Evolutionary conservation across 2,797 vertebrate species (phyloP).

Genomic region (Rachycentron canadum): DNA sequence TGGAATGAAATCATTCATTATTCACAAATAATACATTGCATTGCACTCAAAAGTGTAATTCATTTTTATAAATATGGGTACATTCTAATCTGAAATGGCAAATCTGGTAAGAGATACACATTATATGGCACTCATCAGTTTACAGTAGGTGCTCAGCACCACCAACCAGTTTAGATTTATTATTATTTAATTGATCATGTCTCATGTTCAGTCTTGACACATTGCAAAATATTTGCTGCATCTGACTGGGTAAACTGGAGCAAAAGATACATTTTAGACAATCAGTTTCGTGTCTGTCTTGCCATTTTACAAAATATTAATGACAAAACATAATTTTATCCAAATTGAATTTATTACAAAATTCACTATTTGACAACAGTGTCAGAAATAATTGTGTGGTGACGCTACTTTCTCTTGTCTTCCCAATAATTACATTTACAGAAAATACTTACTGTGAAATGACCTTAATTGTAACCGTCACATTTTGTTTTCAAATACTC

Average conservation of each 20-base stretch:
- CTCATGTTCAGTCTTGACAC: constrained; percentile 19
- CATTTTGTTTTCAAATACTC: constrained; percentile 27
- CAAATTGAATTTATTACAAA: constrained; percentile 58
- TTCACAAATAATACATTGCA: constrained; percentile 67
- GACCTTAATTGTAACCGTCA: constrained; percentile 23
- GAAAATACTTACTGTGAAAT: constrained; percentile 43
- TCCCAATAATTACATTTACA: constrained; percentile 39
- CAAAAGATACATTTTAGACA: constrained; percentile 4
- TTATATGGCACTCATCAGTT: constrained; percentile 33
- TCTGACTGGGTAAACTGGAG: neutral
- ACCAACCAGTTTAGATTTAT: constrained; percentile 5
- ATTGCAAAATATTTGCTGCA: constrained; percentile 5
- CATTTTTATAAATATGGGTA: constrained; percentile 32
- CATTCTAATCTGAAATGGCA: constrained; percentile 56
- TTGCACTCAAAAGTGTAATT: constrained; percentile 45
- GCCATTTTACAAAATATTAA: constrained; percentile 35
- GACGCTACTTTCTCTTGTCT: constrained; percentile 21
- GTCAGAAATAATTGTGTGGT: constrained; percentile 30
- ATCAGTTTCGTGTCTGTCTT: constrained; percentile 30
- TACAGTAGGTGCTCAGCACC: constrained; percentile 18
- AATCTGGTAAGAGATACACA: constrained; percentile 38
- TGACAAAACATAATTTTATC: constrained; percentile 55
- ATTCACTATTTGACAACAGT: constrained; percentile 49
- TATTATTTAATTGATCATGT: constrained; percentile 1
- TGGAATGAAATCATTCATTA: constrained; percentile 57